These are phyloP conservation scores for Cremastobaeus sp. DNA, from an alignment of 2,888 invertebrate species.

Conservation along the genomic window DNA sequence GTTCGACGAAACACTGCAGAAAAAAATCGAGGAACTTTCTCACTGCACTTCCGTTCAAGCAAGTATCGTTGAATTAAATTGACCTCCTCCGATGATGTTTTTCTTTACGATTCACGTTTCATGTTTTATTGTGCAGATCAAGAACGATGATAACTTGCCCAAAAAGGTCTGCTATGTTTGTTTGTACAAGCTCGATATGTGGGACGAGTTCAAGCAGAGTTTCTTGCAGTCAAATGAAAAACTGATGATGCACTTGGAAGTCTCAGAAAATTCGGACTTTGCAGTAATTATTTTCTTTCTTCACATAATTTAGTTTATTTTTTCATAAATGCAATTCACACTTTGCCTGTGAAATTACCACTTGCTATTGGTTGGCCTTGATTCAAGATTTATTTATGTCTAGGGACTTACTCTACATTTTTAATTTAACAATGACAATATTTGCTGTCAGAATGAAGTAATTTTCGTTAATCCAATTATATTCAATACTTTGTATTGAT, in stretches of 20 bases:
- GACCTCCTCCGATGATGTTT: not conserved
- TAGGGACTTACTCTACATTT: no score
- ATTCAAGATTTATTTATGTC: no score
- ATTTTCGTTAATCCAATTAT: no score
- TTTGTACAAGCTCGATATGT: constrained; percentile 74
- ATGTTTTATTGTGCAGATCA: constrained; percentile 64
- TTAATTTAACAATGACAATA: no score
- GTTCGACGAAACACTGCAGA: constrained; percentile 65
- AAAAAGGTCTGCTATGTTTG: constrained; percentile 73
- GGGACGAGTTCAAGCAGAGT: constrained; percentile 73
- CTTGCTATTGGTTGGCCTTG: no score
- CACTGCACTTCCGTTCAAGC: constrained; percentile 72
- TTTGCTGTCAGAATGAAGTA: no score
- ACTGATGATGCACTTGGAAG: constrained; percentile 65
- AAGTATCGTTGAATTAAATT: constrained; percentile 60
- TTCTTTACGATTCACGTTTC: not conserved
- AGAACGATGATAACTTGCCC: constrained; percentile 69
- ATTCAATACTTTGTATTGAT: no score
- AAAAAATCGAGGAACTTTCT: constrained; percentile 69
- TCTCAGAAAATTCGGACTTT: constrained; percentile 56
- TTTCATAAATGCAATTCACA: no score
- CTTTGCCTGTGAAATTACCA: no score
- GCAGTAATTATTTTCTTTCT: constrained; percentile 45
- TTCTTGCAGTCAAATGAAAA: constrained; percentile 70
- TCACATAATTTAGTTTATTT: no score